Percentiles rank a stretch among this genome's conserved stretches.
Conservation (phyloP, 2,113 vertebrate species). For the Furnarius figulus region DNA sequence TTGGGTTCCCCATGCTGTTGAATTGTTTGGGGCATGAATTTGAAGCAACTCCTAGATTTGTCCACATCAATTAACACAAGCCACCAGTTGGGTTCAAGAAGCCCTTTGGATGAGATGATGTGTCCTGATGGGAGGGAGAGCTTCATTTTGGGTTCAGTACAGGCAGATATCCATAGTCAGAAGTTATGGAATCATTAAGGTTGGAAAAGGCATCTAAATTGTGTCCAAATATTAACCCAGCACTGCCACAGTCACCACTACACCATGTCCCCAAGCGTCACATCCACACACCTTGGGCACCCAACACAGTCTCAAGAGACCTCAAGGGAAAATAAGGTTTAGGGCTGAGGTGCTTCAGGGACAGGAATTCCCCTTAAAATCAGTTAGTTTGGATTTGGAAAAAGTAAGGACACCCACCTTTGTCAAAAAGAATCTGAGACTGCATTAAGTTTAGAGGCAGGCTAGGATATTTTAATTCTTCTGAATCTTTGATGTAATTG, state of each 20-base stretch:
- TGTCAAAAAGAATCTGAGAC: neutral
- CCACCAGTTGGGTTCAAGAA: neutral
- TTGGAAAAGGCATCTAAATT: neutral
- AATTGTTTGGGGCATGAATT: neutral
- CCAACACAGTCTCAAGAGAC: neutral
- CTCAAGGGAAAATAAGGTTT: neutral
- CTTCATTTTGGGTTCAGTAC: neutral
- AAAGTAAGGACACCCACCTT: neutral
- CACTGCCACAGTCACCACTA: neutral
- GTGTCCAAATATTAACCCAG: neutral
- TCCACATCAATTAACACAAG: neutral
- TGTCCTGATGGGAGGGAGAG: neutral
- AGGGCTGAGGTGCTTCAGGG: neutral
- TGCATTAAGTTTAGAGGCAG: neutral
- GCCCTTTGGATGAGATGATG: neutral
- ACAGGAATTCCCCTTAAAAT: neutral
- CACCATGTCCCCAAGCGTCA: neutral
- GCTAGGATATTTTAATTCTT: neutral
- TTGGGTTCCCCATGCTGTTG: neutral
- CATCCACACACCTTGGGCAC: neutral
- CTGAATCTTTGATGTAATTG: neutral
- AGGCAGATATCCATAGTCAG: fast-evolving
- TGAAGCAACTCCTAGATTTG: neutral
- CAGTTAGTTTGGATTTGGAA: neutral
- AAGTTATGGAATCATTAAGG: neutral